phyloP scores from a whole-genome alignment of 2,888 invertebrate genomes.

The Pristionchus japonicus region DNA sequence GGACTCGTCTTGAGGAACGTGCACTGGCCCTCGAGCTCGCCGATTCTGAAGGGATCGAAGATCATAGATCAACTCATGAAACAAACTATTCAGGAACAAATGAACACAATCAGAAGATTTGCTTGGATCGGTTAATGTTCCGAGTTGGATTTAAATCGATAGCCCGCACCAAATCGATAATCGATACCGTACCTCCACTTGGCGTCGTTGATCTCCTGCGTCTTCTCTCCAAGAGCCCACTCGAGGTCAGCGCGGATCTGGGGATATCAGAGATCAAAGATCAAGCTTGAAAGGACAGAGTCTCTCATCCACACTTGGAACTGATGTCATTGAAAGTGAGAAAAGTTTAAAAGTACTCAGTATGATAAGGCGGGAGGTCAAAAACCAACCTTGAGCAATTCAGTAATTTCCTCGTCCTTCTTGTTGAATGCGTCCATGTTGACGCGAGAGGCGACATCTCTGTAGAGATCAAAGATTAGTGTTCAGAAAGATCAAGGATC shows the following conservation, averaged over 20 bases:
- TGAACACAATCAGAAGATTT: too few species aligned
- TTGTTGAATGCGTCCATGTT: conserved; percentile 43
- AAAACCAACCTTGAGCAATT: conserved; percentile 16
- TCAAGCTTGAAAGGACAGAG: background rate
- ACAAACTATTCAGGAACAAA: background rate
- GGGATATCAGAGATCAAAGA: background rate
- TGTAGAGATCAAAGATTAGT: background rate
- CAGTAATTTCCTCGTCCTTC: conserved; percentile 6
- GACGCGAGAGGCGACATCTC: conserved; percentile 44
- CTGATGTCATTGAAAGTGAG: background rate
- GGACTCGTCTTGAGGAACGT: background rate
- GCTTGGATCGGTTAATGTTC: too few species aligned
- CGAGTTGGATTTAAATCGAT: background rate
- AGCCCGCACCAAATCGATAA: background rate
- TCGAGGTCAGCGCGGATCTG: conserved; percentile 28
- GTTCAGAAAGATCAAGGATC: background rate
- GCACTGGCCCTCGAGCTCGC: conserved; percentile 42
- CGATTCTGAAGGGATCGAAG: conserved; percentile 36
- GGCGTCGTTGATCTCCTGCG: conserved; percentile 45
- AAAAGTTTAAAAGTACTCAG: too few species aligned
- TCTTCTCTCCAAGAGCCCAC: conserved; percentile 40
- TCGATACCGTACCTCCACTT: conserved; percentile 42
- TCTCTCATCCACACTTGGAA: background rate
- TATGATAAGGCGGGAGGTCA: too few species aligned
- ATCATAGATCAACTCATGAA: background rate